Evolutionary conservation across 2,113 vertebrate genomes (phyloP).

Genomic region (Cebidichthys violaceus): DNA sequence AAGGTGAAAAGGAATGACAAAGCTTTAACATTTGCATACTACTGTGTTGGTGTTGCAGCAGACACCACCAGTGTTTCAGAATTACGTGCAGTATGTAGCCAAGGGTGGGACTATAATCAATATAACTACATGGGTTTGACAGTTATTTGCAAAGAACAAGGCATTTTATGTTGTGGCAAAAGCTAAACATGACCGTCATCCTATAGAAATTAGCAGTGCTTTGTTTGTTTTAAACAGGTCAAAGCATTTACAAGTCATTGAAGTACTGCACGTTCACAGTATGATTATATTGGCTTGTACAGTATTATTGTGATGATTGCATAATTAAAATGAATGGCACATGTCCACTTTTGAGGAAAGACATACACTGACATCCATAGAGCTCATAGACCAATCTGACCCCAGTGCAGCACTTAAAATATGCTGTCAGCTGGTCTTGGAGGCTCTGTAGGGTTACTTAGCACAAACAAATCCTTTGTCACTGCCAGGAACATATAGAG

Average conservation of each 20-base stretch:
- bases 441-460: background rate
- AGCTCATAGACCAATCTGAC: background rate
- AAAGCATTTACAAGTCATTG: background rate
- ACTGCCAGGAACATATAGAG: background rate
- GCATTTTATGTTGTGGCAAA: background rate
- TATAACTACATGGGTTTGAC: slow-evolving; percentile 4
- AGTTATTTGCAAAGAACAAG: background rate
- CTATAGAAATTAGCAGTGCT: background rate
- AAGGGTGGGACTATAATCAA: background rate
- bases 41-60: background rate
- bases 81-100: background rate
- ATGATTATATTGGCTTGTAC: background rate
- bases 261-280: background rate
- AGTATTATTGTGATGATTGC: background rate
- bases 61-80: background rate
- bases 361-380: background rate
- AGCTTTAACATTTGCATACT: slow-evolving; percentile 10
- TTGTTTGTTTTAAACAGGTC: background rate
- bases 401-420: background rate
- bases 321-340: background rate
- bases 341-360: background rate
- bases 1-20: background rate
- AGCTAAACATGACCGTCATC: background rate
- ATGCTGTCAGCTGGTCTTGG: background rate
- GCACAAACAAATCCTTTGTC: background rate